These are phyloP conservation scores for Scaptomyza caliginosa DNA, from an alignment of 2,888 invertebrate species.

Conservation along the genomic window DNA sequence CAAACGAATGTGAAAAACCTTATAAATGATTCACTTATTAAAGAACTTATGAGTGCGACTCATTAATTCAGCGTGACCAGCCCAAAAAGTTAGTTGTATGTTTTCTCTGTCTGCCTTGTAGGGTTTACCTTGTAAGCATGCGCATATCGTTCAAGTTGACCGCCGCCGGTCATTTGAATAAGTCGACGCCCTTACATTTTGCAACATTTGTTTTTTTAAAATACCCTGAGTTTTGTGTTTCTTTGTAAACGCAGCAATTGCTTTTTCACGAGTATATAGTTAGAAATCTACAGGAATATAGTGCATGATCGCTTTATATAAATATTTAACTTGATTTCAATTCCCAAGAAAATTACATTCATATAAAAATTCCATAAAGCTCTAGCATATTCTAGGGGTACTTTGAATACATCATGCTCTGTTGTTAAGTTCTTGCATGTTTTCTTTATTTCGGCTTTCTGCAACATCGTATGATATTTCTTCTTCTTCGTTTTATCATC, in stretches of 20 bases:
- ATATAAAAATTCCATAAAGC: background rate
- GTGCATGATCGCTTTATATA: background rate
- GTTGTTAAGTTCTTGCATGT: constrained; percentile 21
- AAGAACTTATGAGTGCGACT: constrained; percentile 3
- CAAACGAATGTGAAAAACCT: background rate
- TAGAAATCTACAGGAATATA: background rate
- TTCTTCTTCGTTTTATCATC: constrained; percentile 30
- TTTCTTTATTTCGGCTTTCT: constrained; percentile 50
- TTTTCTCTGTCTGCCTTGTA: background rate
- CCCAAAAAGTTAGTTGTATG: constrained; percentile 6
- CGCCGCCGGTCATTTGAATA: constrained; percentile 1
- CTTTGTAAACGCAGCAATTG: background rate
- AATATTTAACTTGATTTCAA: background rate
- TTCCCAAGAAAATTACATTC: background rate
- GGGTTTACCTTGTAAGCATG: constrained; percentile 26
- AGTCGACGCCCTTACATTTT: constrained; percentile 46
- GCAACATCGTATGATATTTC: constrained; percentile 74
- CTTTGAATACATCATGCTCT: background rate
- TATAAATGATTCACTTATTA: constrained; percentile 4
- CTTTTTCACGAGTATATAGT: background rate
- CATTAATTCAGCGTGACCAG: constrained; percentile 20
- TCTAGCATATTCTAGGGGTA: constrained; percentile 6
- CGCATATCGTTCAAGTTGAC: constrained; percentile 20
- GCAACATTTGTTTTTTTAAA: constrained; percentile 19
- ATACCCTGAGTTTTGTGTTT: constrained; percentile 5